A percentile compares a stretch with the other conserved stretches of the same genome.
Evolutionary conservation across 2,797 vertebrate genomes (phyloP).

Genomic region (Poecilia picta): DNA sequence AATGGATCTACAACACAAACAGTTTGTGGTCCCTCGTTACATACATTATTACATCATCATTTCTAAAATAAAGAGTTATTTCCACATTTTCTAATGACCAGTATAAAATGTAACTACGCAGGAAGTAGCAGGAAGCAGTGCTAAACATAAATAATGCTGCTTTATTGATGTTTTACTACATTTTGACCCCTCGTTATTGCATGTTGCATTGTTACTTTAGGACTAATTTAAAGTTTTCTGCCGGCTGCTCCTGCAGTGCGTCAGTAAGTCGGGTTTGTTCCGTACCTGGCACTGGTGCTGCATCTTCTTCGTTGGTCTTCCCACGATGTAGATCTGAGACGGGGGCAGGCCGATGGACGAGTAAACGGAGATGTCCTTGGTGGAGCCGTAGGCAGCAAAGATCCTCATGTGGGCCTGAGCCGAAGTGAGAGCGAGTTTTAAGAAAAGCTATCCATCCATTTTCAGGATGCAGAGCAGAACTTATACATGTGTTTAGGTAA

Average conservation of each 20-base stretch:
- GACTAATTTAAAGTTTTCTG: background rate
- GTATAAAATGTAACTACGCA: too few species aligned
- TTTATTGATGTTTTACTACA: too few species aligned
- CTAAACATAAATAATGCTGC: too few species aligned
- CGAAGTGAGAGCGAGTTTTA: background rate
- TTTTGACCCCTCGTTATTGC: too few species aligned
- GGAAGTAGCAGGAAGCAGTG: too few species aligned
- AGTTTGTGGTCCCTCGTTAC: too few species aligned
- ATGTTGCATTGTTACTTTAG: background rate
- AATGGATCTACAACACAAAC: too few species aligned
- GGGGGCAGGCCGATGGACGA: conserved; percentile 90
- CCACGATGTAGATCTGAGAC: conserved; percentile 97
- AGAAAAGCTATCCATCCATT: background rate
- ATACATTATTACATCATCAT: too few species aligned
- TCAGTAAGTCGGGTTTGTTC: background rate
- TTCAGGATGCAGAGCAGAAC: background rate
- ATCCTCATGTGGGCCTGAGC: conserved; percentile 92
- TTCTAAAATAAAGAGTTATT: too few species aligned
- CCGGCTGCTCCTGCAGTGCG: background rate
- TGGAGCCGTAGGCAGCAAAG: conserved; percentile 94
- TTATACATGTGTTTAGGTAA: background rate
- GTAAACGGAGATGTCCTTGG: conserved; percentile 96
- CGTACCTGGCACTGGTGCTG: conserved; percentile 96
- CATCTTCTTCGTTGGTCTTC: conserved; percentile 94
- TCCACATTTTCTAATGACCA: too few species aligned